phyloP scores from a whole-genome alignment of 2,888 invertebrate genomes.

The Pseudococcus longispinus region DNA sequence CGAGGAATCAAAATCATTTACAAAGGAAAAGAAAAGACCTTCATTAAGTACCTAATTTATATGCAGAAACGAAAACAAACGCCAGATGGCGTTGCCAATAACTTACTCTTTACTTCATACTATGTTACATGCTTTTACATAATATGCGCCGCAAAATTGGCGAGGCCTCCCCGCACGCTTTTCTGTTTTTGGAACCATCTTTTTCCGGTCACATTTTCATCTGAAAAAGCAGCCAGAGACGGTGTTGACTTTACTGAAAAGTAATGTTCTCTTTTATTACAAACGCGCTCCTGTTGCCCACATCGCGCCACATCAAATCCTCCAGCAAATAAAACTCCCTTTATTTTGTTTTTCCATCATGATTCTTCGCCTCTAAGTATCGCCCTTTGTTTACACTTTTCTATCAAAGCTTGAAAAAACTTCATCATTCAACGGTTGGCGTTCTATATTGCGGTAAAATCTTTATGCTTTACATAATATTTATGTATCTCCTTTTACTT shows the following conservation, averaged over 20 bases:
- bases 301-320: constrained; percentile 41
- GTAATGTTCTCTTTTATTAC: constrained; percentile 49
- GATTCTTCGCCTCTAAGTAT: constrained; percentile 33
- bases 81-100: constrained; percentile 54
- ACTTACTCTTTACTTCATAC: constrained; percentile 40
- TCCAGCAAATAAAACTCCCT: constrained; percentile 39
- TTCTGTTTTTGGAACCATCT: constrained; percentile 44
- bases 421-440: constrained; percentile 34
- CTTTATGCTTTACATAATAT: constrained; percentile 45
- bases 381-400: constrained; percentile 48
- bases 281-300: constrained; percentile 39
- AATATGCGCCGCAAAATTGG: constrained; percentile 48
- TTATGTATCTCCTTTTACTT: constrained; percentile 18
- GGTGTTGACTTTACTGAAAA: constrained; percentile 48
- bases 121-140: constrained; percentile 47
- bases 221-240: constrained; percentile 36
- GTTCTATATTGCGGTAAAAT: constrained; percentile 38
- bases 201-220: constrained; percentile 52
- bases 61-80: constrained; percentile 52
- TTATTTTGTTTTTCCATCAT: constrained; percentile 42
- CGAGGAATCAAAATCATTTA: constrained; percentile 48
- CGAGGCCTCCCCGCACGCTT: constrained; percentile 29
- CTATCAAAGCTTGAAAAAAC: constrained; percentile 48
- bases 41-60: constrained; percentile 56
- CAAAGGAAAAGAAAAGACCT: constrained; percentile 50